Conservation (phyloP, 2,113 vertebrate genomes). For the Sylvia atricapilla region DNA sequence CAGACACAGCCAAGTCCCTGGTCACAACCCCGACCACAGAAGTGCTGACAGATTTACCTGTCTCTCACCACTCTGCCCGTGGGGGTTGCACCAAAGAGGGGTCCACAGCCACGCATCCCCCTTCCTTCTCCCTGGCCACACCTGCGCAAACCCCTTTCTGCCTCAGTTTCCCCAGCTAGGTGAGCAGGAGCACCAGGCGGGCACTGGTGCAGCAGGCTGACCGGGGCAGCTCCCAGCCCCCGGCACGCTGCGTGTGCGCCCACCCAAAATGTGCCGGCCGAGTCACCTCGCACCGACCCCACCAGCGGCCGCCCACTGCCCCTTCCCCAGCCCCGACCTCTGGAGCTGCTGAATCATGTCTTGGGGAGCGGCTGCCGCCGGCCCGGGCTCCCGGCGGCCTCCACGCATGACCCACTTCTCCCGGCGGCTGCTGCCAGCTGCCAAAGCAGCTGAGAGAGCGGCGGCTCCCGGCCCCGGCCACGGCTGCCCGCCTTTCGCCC, state of each 20-base stretch:
- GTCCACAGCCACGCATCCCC: rapidly evolving
- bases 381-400: slow-evolving; percentile 15
- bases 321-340: neutral
- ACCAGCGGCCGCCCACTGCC: rapidly evolving
- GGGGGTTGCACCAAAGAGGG: rapidly evolving
- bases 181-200: rapidly evolving
- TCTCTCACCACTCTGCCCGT: neutral
- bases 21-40: rapidly evolving
- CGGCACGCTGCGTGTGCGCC: rapidly evolving
- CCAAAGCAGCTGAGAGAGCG: neutral
- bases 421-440: slow-evolving; percentile 7
- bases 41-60: neutral
- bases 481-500: neutral
- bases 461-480: neutral
- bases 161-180: slow-evolving; percentile 5
- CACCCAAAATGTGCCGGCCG: neutral
- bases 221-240: neutral
- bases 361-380: neutral
- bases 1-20: rapidly evolving
- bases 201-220: neutral
- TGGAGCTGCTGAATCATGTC: slow-evolving; percentile 50
- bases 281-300: neutral
- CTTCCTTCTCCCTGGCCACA: neutral
- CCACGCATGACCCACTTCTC: slow-evolving; percentile 63
- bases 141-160: neutral